Conservation (phyloP, 2,113 vertebrate genomes). For the Mystacornis crossleyi region DNA sequence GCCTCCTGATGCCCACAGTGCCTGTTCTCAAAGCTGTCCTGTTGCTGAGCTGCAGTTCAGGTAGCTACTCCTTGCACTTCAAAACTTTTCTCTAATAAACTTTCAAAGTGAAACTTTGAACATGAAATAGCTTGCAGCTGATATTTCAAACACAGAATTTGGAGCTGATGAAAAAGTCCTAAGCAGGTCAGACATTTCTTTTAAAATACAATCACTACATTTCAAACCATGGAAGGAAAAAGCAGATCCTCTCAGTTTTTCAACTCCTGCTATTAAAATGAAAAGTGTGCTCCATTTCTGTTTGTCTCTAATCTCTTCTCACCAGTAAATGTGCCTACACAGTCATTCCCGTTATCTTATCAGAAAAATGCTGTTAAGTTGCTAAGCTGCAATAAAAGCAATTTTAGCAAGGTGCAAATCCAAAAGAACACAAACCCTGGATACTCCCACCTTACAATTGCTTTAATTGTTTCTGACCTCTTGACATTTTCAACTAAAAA, state of each 20-base stretch:
- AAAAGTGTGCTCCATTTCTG: conserved; percentile 30
- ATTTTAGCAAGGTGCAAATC: conserved; percentile 68
- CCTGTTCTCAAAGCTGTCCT: not conserved
- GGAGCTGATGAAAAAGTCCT: not conserved
- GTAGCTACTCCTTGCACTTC: not conserved
- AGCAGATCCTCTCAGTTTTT: not conserved
- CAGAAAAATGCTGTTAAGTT: conserved; percentile 55
- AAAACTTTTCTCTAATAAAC: not conserved
- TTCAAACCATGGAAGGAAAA: not conserved
- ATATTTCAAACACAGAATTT: not conserved
- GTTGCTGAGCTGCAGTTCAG: not conserved
- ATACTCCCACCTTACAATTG: conserved; percentile 54
- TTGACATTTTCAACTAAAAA: conserved; percentile 69
- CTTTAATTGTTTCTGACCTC: conserved; percentile 69
- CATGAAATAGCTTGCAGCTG: not conserved
- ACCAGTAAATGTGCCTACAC: conserved; percentile 54
- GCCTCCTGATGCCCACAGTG: not conserved
- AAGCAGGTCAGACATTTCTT: not conserved
- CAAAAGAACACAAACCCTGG: conserved; percentile 38
- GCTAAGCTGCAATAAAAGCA: conserved; percentile 64
- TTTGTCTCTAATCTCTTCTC: conserved; percentile 24
- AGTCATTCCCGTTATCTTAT: conserved; percentile 69
- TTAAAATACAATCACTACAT: not conserved
- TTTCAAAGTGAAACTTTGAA: not conserved
- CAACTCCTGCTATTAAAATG: not conserved